Conservation (phyloP, 1,140 invertebrate species). For the Adoxophyes honmai region DNA sequence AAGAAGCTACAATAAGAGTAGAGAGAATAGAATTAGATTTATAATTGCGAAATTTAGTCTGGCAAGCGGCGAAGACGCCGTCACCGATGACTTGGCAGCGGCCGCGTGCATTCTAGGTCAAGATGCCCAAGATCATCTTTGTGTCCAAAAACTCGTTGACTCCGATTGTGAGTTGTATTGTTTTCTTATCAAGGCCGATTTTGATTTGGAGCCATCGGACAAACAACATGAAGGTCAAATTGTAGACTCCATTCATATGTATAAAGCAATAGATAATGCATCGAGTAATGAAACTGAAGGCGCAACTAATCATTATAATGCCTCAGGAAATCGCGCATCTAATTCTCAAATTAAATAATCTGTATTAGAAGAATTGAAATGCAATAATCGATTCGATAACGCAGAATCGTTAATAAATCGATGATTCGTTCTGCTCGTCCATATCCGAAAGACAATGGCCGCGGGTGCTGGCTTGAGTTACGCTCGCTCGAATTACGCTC, state of each 20-base stretch:
- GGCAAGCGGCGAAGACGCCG: slow-evolving; percentile 61
- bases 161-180: slow-evolving; percentile 31
- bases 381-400: slow-evolving; percentile 34
- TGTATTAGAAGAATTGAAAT: slow-evolving; percentile 1
- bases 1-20: no score
- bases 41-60: slow-evolving; percentile 63
- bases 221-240: slow-evolving; percentile 14
- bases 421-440: slow-evolving; percentile 32
- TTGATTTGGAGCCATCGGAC: slow-evolving; percentile 19
- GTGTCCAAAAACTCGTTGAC: slow-evolving; percentile 23
- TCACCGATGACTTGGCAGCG: slow-evolving; percentile 68
- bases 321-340: no score
- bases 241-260: no score
- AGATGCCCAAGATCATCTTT: slow-evolving; percentile 45
- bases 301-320: no score
- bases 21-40: slow-evolving; percentile 36
- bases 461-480: slow-evolving; percentile 63
- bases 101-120: slow-evolving; percentile 62
- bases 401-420: slow-evolving; percentile 31
- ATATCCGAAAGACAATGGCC: slow-evolving; percentile 38
- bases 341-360: no score
- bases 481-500: slow-evolving; percentile 37
- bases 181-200: slow-evolving; percentile 31
- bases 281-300: no score
- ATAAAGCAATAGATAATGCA: no score